Evolutionary conservation across 2,797 vertebrate genomes (phyloP), one percentile per base, ranked within the genome.

Genomic region (Rhinatrema bivittatum): DNA sequence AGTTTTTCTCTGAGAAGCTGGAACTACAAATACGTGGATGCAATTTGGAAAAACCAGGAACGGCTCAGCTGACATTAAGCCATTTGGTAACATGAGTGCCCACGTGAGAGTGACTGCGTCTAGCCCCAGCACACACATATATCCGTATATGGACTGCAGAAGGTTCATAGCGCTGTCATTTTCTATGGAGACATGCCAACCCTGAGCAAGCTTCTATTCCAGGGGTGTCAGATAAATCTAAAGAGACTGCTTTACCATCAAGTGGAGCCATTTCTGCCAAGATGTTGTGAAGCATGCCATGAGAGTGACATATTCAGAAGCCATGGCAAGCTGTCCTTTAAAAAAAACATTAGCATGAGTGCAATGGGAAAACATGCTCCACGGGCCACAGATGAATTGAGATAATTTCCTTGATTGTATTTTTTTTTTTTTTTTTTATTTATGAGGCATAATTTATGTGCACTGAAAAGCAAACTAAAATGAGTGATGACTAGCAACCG

Each of bases 371-470:
- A 77, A 82, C 76, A 73, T 10, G 73, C 83, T 82, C 79, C 74
- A 79, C 82, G 84, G n/a, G 83, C 76, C 83, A 76, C 70, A 76
- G 79, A 83, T 86, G 85, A 90, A 90, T 89, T 90, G 87, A 91
- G 94, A 85, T 89, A 89, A 89, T 96, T 93, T 88, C 72, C 85
- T 82, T 93, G 91, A 94, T 92, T 93, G 88, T 93, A 88, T 87
- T n/a, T n/a, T n/a, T n/a, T n/a, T n/a, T n/a, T n/a, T n/a, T n/a
- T n/a, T 86, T 84, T 93, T 89, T 91, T 96, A 97, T 96, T 98
- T 97, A 96, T 93, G 89, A 93, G 90, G 72, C 70, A 84, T 94
- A 94, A 97, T 97, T 96, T 93, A 94, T 93, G 89, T 94, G 86
- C 79, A 66, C 78, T 71, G 74, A 76, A 79, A 78, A 89, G 84